Percentiles rank a stretch among this genome's conserved stretches.
These are phyloP conservation scores for Speoplatyrhinus poulsoni DNA, from an alignment of 2,113 vertebrate species.

Conservation along the genomic window DNA sequence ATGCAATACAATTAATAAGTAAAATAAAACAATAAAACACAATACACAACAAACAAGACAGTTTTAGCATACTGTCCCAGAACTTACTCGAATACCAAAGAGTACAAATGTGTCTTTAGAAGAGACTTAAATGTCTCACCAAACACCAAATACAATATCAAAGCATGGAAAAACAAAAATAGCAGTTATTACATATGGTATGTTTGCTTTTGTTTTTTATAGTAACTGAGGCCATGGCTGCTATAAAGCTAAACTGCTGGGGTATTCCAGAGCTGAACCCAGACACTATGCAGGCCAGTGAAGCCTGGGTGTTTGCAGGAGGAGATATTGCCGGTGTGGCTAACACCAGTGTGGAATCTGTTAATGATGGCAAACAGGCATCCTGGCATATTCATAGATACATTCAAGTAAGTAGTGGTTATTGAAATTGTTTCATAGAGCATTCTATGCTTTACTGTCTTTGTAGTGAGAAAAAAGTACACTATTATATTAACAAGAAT, in stretches of 20 bases:
- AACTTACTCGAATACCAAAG: too few species aligned
- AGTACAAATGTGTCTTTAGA: too few species aligned
- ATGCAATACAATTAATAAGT: too few species aligned
- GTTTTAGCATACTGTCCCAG: too few species aligned
- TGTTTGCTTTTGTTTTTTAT: neutral
- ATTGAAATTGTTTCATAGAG: neutral
- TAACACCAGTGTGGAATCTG: constrained; percentile 91
- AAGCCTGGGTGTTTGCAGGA: constrained; percentile 90
- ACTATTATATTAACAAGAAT: too few species aligned
- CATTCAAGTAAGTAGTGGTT: constrained; percentile 80
- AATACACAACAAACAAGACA: too few species aligned
- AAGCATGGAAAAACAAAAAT: too few species aligned
- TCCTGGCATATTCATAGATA: constrained; percentile 92
- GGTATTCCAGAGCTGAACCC: constrained; percentile 86
- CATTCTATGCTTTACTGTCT: neutral
- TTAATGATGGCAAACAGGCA: constrained; percentile 94
- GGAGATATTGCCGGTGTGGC: constrained; percentile 88
- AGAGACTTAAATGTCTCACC: too few species aligned
- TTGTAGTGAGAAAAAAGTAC: too few species aligned
- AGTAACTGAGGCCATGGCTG: constrained; percentile 88
- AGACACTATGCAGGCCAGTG: constrained; percentile 92
- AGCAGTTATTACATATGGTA: too few species aligned
- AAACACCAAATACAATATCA: too few species aligned
- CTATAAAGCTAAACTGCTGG: constrained; percentile 88
- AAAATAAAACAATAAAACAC: too few species aligned